Conservation (phyloP, 1,140 invertebrate species). For the Galleria mellonella region DNA sequence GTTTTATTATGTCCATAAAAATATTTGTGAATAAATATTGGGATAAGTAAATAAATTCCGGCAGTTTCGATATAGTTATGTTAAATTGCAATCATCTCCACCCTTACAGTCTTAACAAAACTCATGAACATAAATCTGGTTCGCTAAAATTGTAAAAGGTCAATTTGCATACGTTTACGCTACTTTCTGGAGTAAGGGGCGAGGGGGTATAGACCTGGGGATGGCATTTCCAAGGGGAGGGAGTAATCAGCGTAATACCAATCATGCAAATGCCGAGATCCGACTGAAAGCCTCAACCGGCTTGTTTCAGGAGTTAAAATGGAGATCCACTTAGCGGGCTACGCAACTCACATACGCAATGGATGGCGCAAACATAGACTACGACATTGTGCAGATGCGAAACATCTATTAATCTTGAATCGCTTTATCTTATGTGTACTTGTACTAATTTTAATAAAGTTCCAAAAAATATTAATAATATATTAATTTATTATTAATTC, state of each 20-base stretch:
- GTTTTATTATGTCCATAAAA: no score
- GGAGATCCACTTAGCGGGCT: conserved; percentile 67
- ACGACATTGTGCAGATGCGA: conserved; percentile 1
- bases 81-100: no score
- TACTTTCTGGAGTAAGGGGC: conserved; percentile 31
- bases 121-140: conserved; percentile 1
- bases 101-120: neutral
- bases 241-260: conserved; percentile 70
- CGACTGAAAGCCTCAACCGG: conserved; percentile 70
- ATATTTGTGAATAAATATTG: no score
- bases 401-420: no score
- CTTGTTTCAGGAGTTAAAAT: conserved; percentile 74
- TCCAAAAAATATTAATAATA: no score
- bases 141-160: conserved; percentile 45
- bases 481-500: no score
- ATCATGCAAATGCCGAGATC: conserved; percentile 72
- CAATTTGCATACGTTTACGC: conserved; percentile 61
- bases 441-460: no score
- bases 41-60: no score
- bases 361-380: conserved; percentile 47
- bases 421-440: no score
- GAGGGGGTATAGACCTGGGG: conserved; percentile 12
- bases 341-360: conserved; percentile 69
- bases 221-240: conserved; percentile 15
- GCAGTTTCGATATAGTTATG: no score